phyloP scores from a whole-genome alignment of 2,113 vertebrate genomes.

The Epinephelus fuscoguttatus region DNA sequence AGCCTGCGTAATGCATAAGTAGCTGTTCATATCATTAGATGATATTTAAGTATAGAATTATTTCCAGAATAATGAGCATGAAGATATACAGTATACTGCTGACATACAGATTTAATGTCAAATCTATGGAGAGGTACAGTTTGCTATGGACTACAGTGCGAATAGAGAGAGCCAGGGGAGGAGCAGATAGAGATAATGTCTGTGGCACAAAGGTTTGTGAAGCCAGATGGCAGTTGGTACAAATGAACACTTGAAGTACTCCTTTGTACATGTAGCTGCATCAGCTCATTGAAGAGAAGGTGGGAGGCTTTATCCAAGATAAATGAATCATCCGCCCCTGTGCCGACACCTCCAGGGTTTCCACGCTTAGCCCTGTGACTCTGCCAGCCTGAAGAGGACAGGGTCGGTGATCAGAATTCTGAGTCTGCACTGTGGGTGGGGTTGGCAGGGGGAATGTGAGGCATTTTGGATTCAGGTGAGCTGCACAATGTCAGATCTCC shows the following conservation, averaged over 20 bases:
- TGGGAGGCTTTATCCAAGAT: constrained; percentile 42
- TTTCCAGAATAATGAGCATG: background rate
- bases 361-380: constrained; percentile 36
- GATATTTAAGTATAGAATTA: background rate
- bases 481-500: constrained; percentile 1
- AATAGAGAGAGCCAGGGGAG: background rate
- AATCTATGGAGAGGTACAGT: background rate
- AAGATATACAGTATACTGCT: background rate
- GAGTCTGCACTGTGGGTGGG: background rate
- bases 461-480: constrained; percentile 22
- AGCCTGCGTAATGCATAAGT: too few relatives aligned
- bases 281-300: constrained; percentile 30
- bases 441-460: background rate
- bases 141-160: background rate
- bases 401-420: constrained; percentile 30
- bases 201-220: constrained; percentile 17
- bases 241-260: constrained; percentile 40
- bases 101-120: background rate
- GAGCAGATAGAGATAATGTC: constrained; percentile 4
- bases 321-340: constrained; percentile 47
- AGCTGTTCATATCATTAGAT: background rate
- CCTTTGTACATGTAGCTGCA: constrained; percentile 31
- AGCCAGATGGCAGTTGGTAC: constrained; percentile 20
- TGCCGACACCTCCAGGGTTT: constrained; percentile 29
- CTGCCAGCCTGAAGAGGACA: constrained; percentile 21